phyloP scores from a whole-genome alignment of 2,888 invertebrate species.

The Parascotia fuliginaria region DNA sequence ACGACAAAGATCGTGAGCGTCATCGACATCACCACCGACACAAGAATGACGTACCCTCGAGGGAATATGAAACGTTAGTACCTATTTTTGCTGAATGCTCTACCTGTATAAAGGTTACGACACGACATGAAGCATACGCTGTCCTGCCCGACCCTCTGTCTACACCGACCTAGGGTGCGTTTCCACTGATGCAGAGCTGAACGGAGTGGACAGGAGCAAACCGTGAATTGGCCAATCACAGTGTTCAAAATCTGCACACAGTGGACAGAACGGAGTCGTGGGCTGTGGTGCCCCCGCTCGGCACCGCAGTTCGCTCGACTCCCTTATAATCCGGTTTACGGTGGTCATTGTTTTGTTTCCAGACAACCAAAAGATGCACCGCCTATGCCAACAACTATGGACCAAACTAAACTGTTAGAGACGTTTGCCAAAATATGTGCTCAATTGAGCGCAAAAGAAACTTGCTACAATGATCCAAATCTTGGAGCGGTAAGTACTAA shows the following conservation, averaged over 20 bases:
- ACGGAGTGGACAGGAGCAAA: no score
- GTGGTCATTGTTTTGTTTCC: conserved; percentile 6
- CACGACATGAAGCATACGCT: no score
- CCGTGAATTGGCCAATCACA: no score
- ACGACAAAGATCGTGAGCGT: neutral
- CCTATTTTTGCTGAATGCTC: neutral
- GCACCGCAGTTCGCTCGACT: no score
- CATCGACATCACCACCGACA: conserved; percentile 60
- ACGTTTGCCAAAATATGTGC: conserved; percentile 75
- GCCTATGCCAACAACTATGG: conserved; percentile 38
- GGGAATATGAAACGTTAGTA: conserved; percentile 39
- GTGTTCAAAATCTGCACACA: no score
- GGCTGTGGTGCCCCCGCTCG: no score
- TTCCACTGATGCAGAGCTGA: no score
- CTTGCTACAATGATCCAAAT: conserved; percentile 27
- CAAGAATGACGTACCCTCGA: conserved; percentile 52
- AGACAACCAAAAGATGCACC: conserved; percentile 52
- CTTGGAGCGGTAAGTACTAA: conserved; percentile 60
- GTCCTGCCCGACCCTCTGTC: no score
- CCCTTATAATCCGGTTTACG: no score
- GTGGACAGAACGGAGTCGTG: no score
- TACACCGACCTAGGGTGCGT: no score
- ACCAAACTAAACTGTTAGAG: conserved; percentile 65
- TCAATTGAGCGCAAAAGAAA: conserved; percentile 60
- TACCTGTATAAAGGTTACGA: neutral